phyloP scores from a whole-genome alignment of 1,140 invertebrate genomes.

The Thereuonema tuberculata region DNA sequence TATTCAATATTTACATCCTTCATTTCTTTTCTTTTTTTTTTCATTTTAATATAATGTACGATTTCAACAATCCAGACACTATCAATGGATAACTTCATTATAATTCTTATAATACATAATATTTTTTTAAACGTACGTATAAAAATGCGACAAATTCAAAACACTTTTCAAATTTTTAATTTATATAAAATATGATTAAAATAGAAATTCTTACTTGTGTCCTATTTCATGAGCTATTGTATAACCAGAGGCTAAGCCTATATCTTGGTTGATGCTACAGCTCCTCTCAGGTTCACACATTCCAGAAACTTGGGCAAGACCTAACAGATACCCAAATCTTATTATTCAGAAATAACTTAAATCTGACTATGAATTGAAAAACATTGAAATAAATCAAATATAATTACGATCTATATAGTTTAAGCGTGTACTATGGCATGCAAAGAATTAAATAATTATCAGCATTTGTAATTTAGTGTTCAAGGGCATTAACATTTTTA shows the following conservation, averaged over 20 bases:
- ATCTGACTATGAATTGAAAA: conserved; percentile 15
- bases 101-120: background rate
- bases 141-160: background rate
- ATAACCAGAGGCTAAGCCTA: conserved; percentile 19
- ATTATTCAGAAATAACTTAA: conserved; percentile 8
- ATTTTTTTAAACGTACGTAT: background rate
- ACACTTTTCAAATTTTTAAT: no score
- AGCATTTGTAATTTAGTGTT: no score
- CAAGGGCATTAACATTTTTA: no score
- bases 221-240: conserved; percentile 24
- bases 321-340: no score
- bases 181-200: background rate
- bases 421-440: no score
- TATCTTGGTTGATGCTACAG: conserved; percentile 22
- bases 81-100: background rate
- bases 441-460: no score
- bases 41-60: background rate
- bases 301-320: conserved; percentile 19
- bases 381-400: background rate
- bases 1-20: no score
- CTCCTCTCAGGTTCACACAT: conserved; percentile 19
- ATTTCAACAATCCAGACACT: background rate
- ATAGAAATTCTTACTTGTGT: conserved; percentile 24
- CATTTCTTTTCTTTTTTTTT: background rate
- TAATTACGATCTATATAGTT: background rate